Percentiles rank a stretch among this genome's conserved stretches.
Conservation (phyloP, 2,888 invertebrate species). For the Erebia palarica region DNA sequence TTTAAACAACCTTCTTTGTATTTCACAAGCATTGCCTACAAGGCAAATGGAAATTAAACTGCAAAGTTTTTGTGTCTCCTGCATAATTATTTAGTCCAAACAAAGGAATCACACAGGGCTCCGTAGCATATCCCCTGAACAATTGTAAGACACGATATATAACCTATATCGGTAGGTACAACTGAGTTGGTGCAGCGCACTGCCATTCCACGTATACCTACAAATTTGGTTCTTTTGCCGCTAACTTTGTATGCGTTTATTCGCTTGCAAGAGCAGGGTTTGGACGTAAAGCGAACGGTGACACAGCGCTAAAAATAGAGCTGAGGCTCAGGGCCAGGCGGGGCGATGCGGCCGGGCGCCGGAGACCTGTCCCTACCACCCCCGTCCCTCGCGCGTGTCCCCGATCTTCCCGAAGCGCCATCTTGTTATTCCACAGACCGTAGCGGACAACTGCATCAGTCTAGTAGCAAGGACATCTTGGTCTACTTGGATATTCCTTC, state of each 20-base stretch:
- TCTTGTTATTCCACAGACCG: conserved; percentile 69
- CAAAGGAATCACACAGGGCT: conserved; percentile 36
- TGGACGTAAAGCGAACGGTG: conserved; percentile 65
- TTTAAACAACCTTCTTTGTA: conserved; percentile 15
- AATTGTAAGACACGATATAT: conserved; percentile 27
- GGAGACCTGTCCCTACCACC: conserved; percentile 53
- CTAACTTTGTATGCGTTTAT: conserved; percentile 47
- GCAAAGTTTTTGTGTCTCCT: conserved; percentile 28
- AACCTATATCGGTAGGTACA: conserved; percentile 19
- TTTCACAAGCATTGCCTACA: conserved; percentile 25
- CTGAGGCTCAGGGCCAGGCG: conserved; percentile 57
- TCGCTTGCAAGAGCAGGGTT: conserved; percentile 52
- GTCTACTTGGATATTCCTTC: conserved; percentile 49
- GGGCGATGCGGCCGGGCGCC: conserved; percentile 52
- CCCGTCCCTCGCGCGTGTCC: conserved; percentile 59
- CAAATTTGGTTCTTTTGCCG: conserved; percentile 46
- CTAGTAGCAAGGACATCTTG: conserved; percentile 62
- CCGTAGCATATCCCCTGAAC: conserved; percentile 27
- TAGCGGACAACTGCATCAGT: conserved; percentile 56
- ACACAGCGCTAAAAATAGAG: conserved; percentile 81
- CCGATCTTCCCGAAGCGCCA: conserved; percentile 66
- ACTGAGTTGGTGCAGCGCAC: conserved; percentile 32
- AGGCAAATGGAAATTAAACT: conserved; percentile 28
- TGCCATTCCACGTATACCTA: conserved; percentile 34
- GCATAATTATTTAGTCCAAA: conserved; percentile 39